Conservation (phyloP, 1,140 invertebrate species). For the Anastatus disparis region DNA sequence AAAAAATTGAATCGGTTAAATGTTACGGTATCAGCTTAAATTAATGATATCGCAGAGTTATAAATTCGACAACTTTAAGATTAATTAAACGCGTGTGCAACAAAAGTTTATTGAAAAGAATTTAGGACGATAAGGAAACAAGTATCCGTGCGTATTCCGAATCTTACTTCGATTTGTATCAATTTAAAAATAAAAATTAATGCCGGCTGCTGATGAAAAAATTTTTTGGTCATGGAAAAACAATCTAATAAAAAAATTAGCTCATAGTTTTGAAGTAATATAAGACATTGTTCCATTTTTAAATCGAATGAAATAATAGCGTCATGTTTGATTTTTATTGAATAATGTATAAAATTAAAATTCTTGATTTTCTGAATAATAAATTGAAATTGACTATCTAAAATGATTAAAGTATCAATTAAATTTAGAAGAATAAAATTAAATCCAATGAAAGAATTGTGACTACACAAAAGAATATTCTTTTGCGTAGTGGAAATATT, state of each 20-base stretch:
- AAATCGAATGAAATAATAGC: no score
- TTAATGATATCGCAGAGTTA: constrained; percentile 10
- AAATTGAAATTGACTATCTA: no score
- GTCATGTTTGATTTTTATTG: no score
- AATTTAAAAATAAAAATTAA: not conserved
- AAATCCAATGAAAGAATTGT: no score
- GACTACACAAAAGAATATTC: no score
- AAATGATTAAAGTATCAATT: no score
- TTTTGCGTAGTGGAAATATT: no score
- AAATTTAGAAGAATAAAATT: no score
- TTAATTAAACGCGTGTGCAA: constrained; percentile 5
- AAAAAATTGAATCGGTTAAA: no score
- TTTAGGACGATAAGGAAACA: constrained; percentile 1
- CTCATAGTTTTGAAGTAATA: not conserved
- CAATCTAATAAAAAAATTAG: not conserved
- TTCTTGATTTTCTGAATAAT: no score
- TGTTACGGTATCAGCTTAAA: not conserved
- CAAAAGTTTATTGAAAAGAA: constrained; percentile 14
- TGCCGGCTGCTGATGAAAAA: not conserved
- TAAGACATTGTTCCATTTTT: not conserved
- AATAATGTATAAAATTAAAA: no score
- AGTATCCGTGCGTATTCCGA: constrained; percentile 2
- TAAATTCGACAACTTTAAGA: not conserved
- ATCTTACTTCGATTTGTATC: not conserved
- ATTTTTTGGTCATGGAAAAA: not conserved